phyloP scores from a whole-genome alignment of 2,113 vertebrate species.

The Paraplagusia blochii region DNA sequence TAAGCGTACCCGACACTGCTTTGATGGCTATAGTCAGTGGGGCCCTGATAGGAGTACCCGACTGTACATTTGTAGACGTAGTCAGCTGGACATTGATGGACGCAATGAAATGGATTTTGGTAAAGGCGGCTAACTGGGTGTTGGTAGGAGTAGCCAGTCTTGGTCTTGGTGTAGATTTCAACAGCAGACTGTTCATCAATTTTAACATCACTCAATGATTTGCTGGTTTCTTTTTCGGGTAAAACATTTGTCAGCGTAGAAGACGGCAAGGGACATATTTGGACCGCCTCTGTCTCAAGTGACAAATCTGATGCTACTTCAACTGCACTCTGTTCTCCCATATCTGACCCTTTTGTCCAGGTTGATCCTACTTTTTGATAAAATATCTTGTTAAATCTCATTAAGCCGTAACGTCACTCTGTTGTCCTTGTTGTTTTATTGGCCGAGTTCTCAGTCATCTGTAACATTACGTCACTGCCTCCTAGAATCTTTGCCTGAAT shows the following conservation, averaged over 20 bases:
- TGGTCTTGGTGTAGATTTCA: background rate
- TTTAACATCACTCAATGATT: background rate
- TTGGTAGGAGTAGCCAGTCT: background rate
- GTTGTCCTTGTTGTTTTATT: too few relatives aligned
- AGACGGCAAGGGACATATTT: background rate
- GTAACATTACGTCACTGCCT: too few relatives aligned
- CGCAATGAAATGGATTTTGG: background rate
- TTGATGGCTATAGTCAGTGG: background rate
- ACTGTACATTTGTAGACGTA: background rate
- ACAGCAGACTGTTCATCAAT: background rate
- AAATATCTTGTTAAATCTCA: too few relatives aligned
- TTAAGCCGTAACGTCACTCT: too few relatives aligned
- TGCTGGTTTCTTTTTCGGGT: background rate
- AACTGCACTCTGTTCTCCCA: background rate
- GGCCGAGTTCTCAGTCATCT: too few relatives aligned
- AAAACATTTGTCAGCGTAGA: background rate
- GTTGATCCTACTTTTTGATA: too few relatives aligned
- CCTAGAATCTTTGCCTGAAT: too few relatives aligned
- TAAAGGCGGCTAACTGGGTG: background rate
- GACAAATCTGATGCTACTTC: background rate
- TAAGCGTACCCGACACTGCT: background rate
- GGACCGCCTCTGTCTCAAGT: background rate
- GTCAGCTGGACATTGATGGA: background rate
- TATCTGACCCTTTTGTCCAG: background rate
- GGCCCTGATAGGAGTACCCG: background rate